Conservation (phyloP, 2,797 vertebrate species). For the Silurus lanzhouensis region DNA sequence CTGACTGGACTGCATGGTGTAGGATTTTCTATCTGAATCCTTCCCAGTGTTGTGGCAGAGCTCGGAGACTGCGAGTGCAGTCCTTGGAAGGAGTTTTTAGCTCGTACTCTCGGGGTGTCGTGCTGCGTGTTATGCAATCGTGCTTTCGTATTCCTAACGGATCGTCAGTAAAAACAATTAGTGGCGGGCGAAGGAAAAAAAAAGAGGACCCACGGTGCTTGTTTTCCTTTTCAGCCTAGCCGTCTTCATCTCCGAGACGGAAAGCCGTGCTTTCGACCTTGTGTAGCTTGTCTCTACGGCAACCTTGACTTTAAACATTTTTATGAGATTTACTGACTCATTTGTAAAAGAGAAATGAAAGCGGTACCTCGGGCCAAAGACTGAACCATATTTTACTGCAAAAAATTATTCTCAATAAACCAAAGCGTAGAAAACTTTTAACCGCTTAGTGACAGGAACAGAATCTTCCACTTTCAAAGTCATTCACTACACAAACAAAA, state of each 20-base stretch:
- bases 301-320: conserved; percentile 1
- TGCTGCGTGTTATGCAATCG: not conserved
- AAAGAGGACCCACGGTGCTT: not conserved
- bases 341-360: not conserved
- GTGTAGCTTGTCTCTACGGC: conserved; percentile 30
- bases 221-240: not conserved
- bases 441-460: not conserved
- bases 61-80: not conserved
- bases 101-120: not conserved
- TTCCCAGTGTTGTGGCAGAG: not conserved
- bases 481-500: too few species aligned
- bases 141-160: not conserved
- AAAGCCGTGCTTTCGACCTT: not conserved
- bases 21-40: not conserved
- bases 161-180: not conserved
- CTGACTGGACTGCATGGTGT: conserved; percentile 16
- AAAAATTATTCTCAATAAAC: not conserved
- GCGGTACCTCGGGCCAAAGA: not conserved
- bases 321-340: conserved; percentile 21
- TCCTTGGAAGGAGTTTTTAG: not conserved
- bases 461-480: not conserved
- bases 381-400: not conserved
- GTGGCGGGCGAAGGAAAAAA: not conserved
- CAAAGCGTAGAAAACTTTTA: not conserved
- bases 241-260: not conserved